Evolutionary conservation across 2,113 vertebrate genomes (phyloP).

Genomic region (Chinchilla lanigera): DNA sequence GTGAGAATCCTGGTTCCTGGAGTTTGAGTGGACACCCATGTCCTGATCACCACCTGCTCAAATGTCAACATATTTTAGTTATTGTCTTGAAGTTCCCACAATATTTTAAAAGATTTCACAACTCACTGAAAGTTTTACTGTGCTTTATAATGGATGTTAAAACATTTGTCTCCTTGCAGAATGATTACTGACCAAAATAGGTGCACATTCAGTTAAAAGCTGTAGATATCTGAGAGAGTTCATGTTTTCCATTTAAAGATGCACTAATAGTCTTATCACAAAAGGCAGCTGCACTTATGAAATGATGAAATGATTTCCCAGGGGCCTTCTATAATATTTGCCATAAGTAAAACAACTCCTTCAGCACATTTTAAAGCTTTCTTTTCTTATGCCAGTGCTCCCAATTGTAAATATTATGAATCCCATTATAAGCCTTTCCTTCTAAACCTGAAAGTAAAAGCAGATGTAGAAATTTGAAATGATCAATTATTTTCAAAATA

Average conservation of each 20-base stretch:
- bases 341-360: background rate
- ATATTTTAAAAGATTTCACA: conserved; percentile 25
- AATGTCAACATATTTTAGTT: conserved; percentile 19
- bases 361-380: background rate
- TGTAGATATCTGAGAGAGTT: background rate
- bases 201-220: background rate
- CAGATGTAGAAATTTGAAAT: background rate
- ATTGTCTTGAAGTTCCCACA: background rate
- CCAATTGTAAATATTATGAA: background rate
- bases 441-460: background rate
- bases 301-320: background rate
- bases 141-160: conserved; percentile 3
- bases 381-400: background rate
- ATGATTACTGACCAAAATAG: background rate
- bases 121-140: conserved; percentile 29
- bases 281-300: background rate
- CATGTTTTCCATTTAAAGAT: background rate
- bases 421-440: background rate
- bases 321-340: background rate
- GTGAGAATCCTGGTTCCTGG: background rate
- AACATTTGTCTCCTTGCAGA: background rate
- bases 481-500: background rate
- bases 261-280: background rate
- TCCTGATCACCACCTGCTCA: background rate
- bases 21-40: background rate